Evolutionary conservation across 2,888 invertebrate species (phyloP).

Genomic region (Ceraclea dissimilis): DNA sequence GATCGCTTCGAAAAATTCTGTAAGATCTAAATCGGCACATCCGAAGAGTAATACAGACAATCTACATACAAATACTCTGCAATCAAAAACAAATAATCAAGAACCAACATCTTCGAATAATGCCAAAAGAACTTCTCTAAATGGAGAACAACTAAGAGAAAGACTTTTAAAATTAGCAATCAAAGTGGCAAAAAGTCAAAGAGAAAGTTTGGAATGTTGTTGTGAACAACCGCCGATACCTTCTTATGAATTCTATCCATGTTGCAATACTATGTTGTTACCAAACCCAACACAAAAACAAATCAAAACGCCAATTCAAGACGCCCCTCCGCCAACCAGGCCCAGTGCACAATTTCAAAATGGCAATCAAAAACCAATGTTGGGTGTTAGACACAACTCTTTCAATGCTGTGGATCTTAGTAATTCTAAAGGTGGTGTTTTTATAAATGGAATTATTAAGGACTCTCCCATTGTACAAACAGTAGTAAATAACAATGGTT

Average conservation of each 20-base stretch:
- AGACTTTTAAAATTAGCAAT: conserved; percentile 57
- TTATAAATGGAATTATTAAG: conserved; percentile 22
- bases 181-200: conserved; percentile 39
- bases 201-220: conserved; percentile 47
- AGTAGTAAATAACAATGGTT: conserved; percentile 22
- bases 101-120: conserved; percentile 30
- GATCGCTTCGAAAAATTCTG: conserved; percentile 42
- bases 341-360: conserved; percentile 13
- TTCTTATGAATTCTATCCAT: conserved; percentile 20
- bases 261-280: conserved; percentile 17
- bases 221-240: conserved; percentile 17
- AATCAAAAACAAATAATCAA: conserved; percentile 18
- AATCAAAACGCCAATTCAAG: background rate
- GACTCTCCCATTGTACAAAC: conserved; percentile 15
- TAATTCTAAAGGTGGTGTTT: conserved; percentile 17
- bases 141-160: conserved; percentile 59
- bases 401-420: conserved; percentile 21
- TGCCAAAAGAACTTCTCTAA: conserved; percentile 46
- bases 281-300: conserved; percentile 7
- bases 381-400: conserved; percentile 22
- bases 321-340: conserved; percentile 4
- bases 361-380: conserved; percentile 15
- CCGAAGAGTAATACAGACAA: conserved; percentile 32
- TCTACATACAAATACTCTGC: conserved; percentile 28
- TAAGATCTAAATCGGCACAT: conserved; percentile 42